Base-by-base conservation (phyloP, 2,888 invertebrate genomes). In the Bhutanitis thaidina region DNA sequence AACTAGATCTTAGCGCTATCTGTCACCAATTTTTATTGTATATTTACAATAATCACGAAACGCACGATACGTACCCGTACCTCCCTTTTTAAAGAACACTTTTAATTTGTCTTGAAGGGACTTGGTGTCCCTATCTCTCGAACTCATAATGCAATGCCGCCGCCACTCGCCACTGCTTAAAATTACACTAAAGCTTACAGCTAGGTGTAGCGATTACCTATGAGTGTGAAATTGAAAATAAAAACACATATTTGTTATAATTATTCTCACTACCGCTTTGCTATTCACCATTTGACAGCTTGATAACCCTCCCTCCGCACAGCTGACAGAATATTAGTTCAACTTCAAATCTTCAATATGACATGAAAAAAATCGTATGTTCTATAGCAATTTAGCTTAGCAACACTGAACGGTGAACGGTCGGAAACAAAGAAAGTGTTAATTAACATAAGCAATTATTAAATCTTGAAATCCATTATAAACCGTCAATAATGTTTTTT, bases 21-120 rank as follows among this genome's bases (percentile, higher is more conserved):
- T 20, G 30, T 8, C 27, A 36, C 20, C 27, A 12, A 9, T 15
- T 14, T 29, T 13, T 29, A 39, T 48, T 27, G 8, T 16, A 39
- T 13, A 29, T 5, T 7, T 15, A 14, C 13, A 7, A 34, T 27
- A 15, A 9, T 9, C 7, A 16, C 29, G 1, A 12, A 20, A 37
- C 14, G n/a, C 8, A n/a, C 47, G 20, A 54, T 64, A 80, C 87
- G 65, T 62, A 88, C 88, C 86, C 58, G 84, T 68, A 78, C 91
- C 90, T 64, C 91, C 91, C 62, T 93, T 89, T 60, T 93, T 92
- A 84, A 94, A 94, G 80, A 94, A 93, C 74, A 93, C 93, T 83
- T 93, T 94, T 60, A 95, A 80, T 80, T 93, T 93, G 68, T 94
- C 94, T 60, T 92, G 92, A 54, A 95, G 88, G 53, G 92, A 91